Evolutionary conservation across 2,113 vertebrate species (phyloP).

Genomic region (crab-eating macaque (Macaca fascicularis)): DNA sequence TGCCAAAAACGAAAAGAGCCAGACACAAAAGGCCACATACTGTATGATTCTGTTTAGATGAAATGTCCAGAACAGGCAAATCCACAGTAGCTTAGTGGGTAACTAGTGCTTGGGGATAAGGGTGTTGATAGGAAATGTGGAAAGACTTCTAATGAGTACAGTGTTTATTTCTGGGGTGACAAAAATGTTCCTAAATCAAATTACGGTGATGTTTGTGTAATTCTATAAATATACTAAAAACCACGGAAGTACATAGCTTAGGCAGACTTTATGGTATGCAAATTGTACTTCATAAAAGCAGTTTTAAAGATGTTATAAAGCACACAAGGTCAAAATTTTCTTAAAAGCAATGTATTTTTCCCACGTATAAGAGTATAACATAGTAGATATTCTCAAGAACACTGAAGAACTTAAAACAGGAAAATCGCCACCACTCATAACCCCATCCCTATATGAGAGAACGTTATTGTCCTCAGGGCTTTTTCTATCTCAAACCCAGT

Average conservation of each 20-base stretch:
- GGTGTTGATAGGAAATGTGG: neutral
- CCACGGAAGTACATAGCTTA: neutral
- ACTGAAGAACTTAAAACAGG: neutral
- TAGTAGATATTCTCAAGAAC: neutral
- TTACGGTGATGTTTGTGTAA: neutral
- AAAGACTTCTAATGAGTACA: neutral
- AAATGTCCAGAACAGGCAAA: neutral
- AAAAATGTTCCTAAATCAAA: conserved; percentile 36
- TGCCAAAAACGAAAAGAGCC: neutral
- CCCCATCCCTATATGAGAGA: neutral
- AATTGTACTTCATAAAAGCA: neutral
- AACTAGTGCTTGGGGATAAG: neutral
- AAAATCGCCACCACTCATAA: neutral
- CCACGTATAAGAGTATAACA: neutral
- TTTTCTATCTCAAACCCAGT: neutral
- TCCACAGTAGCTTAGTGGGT: neutral
- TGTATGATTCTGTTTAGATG: neutral
- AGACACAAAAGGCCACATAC: neutral
- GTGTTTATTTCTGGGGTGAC: neutral
- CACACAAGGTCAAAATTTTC: neutral
- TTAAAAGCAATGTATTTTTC: neutral
- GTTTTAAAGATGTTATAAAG: neutral
- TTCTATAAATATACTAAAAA: neutral
- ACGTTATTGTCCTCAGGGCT: neutral
- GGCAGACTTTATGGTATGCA: neutral